Conservation (phyloP, 2,113 vertebrate species). For the Empidonax alnorum region DNA sequence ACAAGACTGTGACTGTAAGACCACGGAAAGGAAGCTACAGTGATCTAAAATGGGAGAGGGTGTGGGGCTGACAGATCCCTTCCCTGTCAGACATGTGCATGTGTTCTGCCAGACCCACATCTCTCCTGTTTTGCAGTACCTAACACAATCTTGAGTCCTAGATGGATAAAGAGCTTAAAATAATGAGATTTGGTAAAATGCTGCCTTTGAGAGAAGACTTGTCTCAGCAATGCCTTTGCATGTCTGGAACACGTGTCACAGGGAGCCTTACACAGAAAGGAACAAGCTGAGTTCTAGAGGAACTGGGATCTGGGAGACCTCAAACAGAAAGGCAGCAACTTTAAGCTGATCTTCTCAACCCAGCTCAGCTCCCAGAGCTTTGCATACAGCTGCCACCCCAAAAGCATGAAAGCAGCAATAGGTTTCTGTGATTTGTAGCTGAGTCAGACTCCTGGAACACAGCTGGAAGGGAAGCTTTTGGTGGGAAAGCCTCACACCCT, state of each 20-base stretch:
- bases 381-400: neutral
- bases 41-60: neutral
- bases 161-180: neutral
- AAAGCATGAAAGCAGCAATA: neutral
- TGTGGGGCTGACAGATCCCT: neutral
- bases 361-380: neutral
- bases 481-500: constrained; percentile 41
- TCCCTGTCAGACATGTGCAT: neutral
- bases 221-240: neutral
- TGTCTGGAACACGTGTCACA: neutral
- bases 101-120: neutral
- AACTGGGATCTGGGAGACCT: neutral
- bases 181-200: neutral
- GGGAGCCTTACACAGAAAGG: neutral
- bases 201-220: neutral
- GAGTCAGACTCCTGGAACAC: neutral
- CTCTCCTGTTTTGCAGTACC: neutral
- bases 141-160: neutral
- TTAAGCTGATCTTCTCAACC: neutral
- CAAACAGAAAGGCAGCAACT: neutral
- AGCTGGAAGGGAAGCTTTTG: constrained; percentile 40
- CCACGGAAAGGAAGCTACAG: neutral
- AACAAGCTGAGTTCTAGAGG: neutral
- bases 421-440: neutral
- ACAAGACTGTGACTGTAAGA: neutral